Base-by-base conservation (phyloP, 2,888 invertebrate species). In the Cabera pusaria region DNA sequence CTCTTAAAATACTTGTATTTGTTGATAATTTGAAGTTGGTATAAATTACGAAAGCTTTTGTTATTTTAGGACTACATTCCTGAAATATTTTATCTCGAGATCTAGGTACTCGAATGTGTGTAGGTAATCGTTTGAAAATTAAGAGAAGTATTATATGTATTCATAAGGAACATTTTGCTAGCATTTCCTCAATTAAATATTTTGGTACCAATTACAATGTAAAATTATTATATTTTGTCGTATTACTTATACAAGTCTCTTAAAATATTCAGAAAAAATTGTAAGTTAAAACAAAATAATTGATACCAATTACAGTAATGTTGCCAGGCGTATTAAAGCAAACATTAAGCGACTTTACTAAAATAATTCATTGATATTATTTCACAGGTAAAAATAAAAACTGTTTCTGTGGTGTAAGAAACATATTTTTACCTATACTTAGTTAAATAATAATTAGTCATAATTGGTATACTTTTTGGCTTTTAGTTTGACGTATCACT, bases 281-380 rank as follows among this genome's bases (percentile, higher is more conserved):
- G n/a, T 14, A 14, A 14, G 2, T 14, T 14, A 14, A 2, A 14
- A 14, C 2, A 3, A 14, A n/a, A 23, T 28, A 38, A 38, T 52
- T 52, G 46, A 56, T 61, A 59, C 54, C 59, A 61, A 52, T 33
- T 46, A 45, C 42, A 44, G 9, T 53, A 46, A 68, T 72, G 65
- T 70, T 71, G 69, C 72, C 72, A 73, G 71, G 49, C 51, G 52
- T 52, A 41, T 56, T 40, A 10, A 72, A 72, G 69, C 69, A 50
- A 49, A 57, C 58, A 64, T 59, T 41, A 71, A 66, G 67, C 61
- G 53, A 56, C 57, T 29, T 46, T 53, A 43, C 42, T 9, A 29
- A 39, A 37, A 21, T 14, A 29, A 33, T 11, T 19, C 10, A 22
- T 9, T 29, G 35, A 19, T 38, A 9, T 12, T 27, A 38, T 19